Conservation (phyloP, 2,797 vertebrate genomes). For the Florisuga fusca region DNA sequence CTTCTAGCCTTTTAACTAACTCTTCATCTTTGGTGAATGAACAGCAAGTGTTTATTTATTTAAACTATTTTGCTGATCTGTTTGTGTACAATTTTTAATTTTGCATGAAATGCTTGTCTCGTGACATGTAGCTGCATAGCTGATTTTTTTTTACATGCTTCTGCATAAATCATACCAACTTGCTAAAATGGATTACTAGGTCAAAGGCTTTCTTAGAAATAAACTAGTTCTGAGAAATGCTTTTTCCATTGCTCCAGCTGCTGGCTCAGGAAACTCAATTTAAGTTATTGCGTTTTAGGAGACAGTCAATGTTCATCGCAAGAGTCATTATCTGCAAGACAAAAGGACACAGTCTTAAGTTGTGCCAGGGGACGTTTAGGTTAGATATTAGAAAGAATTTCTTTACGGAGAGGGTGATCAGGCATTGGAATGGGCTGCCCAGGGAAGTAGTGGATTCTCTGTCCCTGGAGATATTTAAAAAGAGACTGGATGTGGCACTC, state of each 20-base stretch:
- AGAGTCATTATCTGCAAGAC: neutral
- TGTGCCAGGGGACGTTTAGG: too few relatives aligned
- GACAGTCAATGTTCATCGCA: neutral
- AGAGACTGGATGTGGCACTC: too few relatives aligned
- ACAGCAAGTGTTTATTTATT: neutral
- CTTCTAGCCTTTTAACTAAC: neutral
- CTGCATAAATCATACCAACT: neutral
- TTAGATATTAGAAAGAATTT: too few relatives aligned
- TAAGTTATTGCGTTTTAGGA: slow-evolving; percentile 1
- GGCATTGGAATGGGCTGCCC: too few relatives aligned
- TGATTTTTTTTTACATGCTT: neutral
- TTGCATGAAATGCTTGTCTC: neutral
- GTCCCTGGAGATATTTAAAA: too few relatives aligned
- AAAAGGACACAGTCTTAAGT: too few relatives aligned
- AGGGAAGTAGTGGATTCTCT: too few relatives aligned
- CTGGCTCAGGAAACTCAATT: neutral
- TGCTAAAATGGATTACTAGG: slow-evolving; percentile 9
- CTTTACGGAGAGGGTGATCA: too few relatives aligned
- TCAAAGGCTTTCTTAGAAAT: slow-evolving; percentile 23
- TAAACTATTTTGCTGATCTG: neutral
- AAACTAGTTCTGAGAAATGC: slow-evolving; percentile 4
- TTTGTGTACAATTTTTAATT: slow-evolving; percentile 20
- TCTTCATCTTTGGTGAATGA: neutral
- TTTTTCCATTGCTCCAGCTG: neutral
- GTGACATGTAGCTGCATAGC: neutral